Evolutionary conservation across 2,113 vertebrate genomes (phyloP).

Genomic region (Pogonocichla stellata): DNA sequence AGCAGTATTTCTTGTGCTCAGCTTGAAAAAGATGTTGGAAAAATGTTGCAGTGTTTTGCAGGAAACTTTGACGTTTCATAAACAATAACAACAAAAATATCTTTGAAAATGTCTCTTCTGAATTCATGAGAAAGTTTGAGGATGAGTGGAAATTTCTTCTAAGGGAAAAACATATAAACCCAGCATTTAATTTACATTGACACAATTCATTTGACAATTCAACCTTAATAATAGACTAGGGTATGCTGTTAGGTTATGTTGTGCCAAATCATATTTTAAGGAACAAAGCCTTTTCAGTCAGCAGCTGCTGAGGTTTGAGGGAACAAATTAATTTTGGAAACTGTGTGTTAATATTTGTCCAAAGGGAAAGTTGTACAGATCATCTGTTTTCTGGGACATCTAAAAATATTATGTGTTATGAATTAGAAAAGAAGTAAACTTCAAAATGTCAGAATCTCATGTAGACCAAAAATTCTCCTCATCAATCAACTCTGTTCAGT

Average conservation of each 20-base stretch:
- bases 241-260: background rate
- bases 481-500: background rate
- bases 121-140: background rate
- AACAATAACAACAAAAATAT: background rate
- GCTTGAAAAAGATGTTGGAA: background rate
- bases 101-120: background rate
- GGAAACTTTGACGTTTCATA: background rate
- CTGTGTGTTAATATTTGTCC: background rate
- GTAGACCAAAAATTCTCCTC: background rate
- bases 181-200: background rate
- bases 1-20: background rate
- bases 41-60: background rate
- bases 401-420: background rate
- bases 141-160: background rate
- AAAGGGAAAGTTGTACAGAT: background rate
- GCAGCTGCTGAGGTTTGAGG: background rate
- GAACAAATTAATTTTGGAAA: slow-evolving; percentile 24
- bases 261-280: background rate
- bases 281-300: background rate
- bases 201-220: background rate
- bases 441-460: background rate
- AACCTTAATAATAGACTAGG: background rate
- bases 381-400: background rate
- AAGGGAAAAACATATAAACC: background rate
- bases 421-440: background rate